These are phyloP conservation scores for Antitype chi DNA, from an alignment of 2,888 invertebrate species.

Conservation along the genomic window DNA sequence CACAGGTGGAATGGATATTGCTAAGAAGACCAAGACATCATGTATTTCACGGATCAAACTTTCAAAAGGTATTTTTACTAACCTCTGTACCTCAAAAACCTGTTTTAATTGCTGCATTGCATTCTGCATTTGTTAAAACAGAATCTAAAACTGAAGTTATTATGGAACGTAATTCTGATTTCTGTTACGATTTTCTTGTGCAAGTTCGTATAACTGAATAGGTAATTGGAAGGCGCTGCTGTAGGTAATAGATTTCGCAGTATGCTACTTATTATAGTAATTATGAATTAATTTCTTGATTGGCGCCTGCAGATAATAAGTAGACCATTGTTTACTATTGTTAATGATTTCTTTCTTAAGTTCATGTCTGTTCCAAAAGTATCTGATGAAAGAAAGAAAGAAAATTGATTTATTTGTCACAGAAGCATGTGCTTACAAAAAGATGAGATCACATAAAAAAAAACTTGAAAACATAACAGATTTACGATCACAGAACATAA, in stretches of 20 bases:
- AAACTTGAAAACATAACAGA: too few species aligned
- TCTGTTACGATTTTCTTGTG: conserved; percentile 19
- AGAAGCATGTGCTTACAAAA: too few species aligned
- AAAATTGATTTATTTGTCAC: too few species aligned
- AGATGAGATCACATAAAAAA: too few species aligned
- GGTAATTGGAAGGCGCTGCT: conserved; percentile 8
- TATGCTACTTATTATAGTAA: conserved; percentile 28
- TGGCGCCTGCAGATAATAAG: conserved; percentile 22
- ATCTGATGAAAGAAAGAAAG: too few species aligned
- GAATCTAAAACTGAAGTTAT: background rate
- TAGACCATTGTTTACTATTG: conserved; percentile 10
- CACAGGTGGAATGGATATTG: background rate
- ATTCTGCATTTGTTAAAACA: background rate
- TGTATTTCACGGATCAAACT: background rate
- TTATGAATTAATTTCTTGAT: conserved; percentile 33
- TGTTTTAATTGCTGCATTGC: background rate
- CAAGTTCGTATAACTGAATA: conserved; percentile 21
- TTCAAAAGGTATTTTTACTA: background rate
- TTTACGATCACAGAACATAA: too few species aligned
- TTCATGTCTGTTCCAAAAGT: too few species aligned
- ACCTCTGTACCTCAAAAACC: background rate
- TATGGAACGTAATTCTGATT: background rate
- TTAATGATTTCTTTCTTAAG: background rate
- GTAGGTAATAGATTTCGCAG: conserved; percentile 21
- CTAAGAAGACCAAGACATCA: background rate